These are phyloP conservation scores for Drosophila santomea DNA, from an alignment of 1,140 invertebrate genomes.

Conservation along the genomic window DNA sequence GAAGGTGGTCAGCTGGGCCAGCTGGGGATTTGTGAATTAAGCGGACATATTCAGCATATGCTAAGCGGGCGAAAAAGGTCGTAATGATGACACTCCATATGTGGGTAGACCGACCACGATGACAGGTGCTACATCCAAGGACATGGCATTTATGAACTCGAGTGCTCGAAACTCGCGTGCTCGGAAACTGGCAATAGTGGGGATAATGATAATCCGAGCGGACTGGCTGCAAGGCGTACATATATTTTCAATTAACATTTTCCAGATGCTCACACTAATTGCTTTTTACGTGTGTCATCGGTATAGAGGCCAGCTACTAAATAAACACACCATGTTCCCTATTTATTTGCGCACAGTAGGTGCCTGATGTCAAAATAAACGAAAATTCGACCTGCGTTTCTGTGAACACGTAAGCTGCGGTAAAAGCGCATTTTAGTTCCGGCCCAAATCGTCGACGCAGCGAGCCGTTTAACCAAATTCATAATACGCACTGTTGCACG, in stretches of 20 bases:
- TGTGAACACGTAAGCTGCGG: conserved; percentile 4
- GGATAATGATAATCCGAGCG: not conserved
- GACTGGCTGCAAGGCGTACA: too few relatives aligned
- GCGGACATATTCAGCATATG: conserved; percentile 52
- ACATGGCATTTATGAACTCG: conserved; percentile 51
- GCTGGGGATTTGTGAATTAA: conserved; percentile 32
- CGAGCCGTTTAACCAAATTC: conserved; percentile 59
- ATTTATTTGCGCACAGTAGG: conserved; percentile 45
- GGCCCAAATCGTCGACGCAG: conserved; percentile 18
- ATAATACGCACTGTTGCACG: conserved; percentile 60
- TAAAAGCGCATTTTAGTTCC: conserved; percentile 35
- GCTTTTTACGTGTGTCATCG: conserved; percentile 38
- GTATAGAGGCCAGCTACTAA: conserved; percentile 10
- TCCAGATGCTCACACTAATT: conserved; percentile 39
- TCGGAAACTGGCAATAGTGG: not conserved
- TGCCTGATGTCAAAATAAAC: conserved; percentile 33
- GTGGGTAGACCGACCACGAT: conserved; percentile 15
- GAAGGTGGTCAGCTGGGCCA: not conserved
- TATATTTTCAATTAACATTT: conserved; percentile 36
- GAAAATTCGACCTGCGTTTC: conserved; percentile 2
- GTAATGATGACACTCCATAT: conserved; percentile 42
- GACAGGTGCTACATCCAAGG: conserved; percentile 42
- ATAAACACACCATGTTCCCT: conserved; percentile 48
- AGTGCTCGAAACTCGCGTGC: not conserved
- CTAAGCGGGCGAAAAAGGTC: conserved; percentile 30